A percentile compares a stretch with the other conserved stretches of the same genome.
phyloP scores from a whole-genome alignment of 2,888 invertebrate genomes.

The Exephanes ischioxanthus region DNA sequence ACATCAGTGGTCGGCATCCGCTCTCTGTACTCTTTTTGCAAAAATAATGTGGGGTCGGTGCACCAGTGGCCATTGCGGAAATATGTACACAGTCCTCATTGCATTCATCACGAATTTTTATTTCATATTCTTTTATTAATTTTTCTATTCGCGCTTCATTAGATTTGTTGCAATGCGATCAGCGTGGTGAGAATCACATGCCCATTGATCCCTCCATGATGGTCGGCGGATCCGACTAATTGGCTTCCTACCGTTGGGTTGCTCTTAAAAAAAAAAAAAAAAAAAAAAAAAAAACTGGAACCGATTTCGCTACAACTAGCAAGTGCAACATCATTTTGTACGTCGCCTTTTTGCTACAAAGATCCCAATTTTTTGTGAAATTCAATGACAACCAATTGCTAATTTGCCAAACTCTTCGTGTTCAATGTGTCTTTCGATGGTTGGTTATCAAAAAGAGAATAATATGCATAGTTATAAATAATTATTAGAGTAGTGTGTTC shows the following conservation, averaged over 20 bases:
- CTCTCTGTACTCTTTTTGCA: neutral
- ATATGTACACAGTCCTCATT: neutral
- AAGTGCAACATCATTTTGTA: neutral
- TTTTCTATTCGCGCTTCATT: neutral
- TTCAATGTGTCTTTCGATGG: neutral
- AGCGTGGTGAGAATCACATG: neutral
- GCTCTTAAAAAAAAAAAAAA: neutral
- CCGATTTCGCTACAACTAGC: neutral
- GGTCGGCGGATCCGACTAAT: neutral
- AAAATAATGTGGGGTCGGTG: neutral
- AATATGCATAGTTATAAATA: conserved; percentile 1
- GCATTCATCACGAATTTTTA: neutral
- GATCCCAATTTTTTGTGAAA: neutral
- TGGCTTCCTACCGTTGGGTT: neutral
- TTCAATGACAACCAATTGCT: neutral
- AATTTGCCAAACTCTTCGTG: neutral
- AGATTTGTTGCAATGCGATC: neutral
- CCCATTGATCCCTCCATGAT: neutral
- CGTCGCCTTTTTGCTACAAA: neutral
- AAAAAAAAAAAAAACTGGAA: neutral
- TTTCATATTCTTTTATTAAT: neutral
- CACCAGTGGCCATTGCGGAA: neutral
- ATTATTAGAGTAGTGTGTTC: conserved; percentile 6
- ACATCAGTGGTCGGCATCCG: neutral
- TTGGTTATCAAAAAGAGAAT: neutral